Base-by-base conservation (phyloP, 2,888 invertebrate species). In the Camptogramma bilineatum region DNA sequence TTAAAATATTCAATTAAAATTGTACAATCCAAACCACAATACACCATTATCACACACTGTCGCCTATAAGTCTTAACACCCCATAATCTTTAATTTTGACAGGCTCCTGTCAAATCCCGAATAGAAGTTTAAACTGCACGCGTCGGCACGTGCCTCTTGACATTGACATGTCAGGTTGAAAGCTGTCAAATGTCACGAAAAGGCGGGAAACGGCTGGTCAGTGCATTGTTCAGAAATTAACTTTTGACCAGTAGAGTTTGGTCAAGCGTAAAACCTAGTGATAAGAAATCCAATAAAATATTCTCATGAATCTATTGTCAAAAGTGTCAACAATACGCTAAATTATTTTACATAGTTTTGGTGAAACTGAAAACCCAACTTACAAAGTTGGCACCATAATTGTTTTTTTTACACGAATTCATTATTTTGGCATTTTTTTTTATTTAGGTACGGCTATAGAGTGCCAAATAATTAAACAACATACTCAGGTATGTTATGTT, bases 141-240 rank as follows among this genome's bases (percentile, higher is more conserved):
- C 85, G 88, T 73, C 86, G 85, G 64, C 91, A 86, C 91, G 91
- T 91, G 91, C 58, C 84, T 73, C 66, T 77, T 82, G 84, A 87
- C 85, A 84, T 81, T 77, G 76, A 86, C 90, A 86, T 81, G 80
- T 77, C 82, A 81, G 81, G 78, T 76, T 66, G 77, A 73, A 77
- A 79, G 73, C 81, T 85, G 88, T 88, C 90, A 86, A 78, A 81
- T 64, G 66, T 78, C 77, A 81, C 78, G 77, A 79, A 78, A 76
- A 74, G 75, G 79, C 78, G 79, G 79, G 77, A 74, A 78, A 69
- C 71, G 62, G 56, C 57, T 60, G 85, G 85, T 80, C 83, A 80
- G 71, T 55, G 70, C 71, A 77, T 88, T 88, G 88, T 89, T 78
- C 73, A 55, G 70, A 79, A 85, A 85, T 85, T 85, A 82, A 84